Evolutionary conservation across 2,797 vertebrate species (phyloP).

Genomic region (Amblyraja radiata): DNA sequence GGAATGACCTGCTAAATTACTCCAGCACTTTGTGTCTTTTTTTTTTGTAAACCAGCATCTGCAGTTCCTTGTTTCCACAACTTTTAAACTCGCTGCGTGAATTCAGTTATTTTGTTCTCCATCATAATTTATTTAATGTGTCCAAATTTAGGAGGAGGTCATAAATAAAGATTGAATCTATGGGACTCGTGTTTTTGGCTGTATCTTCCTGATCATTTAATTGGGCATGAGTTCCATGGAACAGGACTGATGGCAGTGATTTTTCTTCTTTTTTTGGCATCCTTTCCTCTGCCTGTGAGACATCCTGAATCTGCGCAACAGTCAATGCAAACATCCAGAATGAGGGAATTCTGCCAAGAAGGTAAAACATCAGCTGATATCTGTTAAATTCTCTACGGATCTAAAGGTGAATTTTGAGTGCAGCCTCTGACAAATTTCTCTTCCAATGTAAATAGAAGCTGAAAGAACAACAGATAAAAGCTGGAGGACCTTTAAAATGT

Average conservation of each 20-base stretch:
- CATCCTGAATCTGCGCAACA: background rate
- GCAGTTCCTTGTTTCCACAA: background rate
- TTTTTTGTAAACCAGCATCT: too few relatives aligned
- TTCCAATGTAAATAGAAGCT: slow-evolving; percentile 1
- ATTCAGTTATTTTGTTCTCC: background rate
- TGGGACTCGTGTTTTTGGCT: background rate
- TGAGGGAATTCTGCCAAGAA: background rate
- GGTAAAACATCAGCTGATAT: background rate
- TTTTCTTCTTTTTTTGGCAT: background rate
- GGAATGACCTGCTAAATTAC: too few relatives aligned
- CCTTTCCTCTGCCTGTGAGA: background rate
- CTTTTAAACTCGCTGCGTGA: background rate
- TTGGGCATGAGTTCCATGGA: background rate
- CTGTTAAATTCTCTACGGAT: background rate
- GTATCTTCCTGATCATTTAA: background rate
- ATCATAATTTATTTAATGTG: background rate
- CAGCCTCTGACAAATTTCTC: background rate
- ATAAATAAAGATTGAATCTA: too few relatives aligned
- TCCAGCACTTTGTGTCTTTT: too few relatives aligned
- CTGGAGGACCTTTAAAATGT: background rate
- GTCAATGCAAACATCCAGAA: background rate
- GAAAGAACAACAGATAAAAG: background rate
- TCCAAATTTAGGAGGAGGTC: too few relatives aligned
- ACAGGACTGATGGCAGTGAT: background rate
- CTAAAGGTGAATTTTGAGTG: background rate